Base-by-base conservation (phyloP, 2,113 vertebrate genomes). In the Dryoscopus gambensis region DNA sequence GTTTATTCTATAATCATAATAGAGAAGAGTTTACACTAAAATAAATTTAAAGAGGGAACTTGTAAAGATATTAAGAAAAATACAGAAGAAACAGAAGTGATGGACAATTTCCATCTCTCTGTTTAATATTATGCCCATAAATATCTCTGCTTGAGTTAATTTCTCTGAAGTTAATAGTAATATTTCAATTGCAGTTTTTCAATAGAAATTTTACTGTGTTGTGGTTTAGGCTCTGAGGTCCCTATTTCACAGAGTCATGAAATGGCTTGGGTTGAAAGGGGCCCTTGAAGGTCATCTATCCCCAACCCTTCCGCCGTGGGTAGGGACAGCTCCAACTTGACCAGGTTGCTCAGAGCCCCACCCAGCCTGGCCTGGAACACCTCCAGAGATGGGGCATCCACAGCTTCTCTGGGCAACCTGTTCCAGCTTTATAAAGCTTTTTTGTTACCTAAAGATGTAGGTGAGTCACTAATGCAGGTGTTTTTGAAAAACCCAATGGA, bases 371-470 rank as follows among this genome's bases (percentile, higher is more conserved):
- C 42, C 24, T n/a, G 53, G 37, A 57, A 15, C 50, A 24, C 3
- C 27, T n/a, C 16, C 31, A 49, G 2, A 5, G 22, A 25, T 40
- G 40, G 24, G 49, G 39, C 24, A 47, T 3, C 47, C 21, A 27
- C 19, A 60, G 0, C 25, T 35, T 53, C 6, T 31, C 30, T 31
- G 30, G 21, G 25, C n/a, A 31, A 1, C 0, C 17, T 27, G 5
- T 9, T 47, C 18, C 31, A 83, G 35, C 9, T 62, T 53, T 40
- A 44, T 46, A 30, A 79, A 17, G 4, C n/a, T 4, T 30, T 52
- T 83, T 87, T 23, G 1, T 87, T 56, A 35, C 28, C 11, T 68
- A 10, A 89, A 84, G 10, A 25, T 14, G 22, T 20, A 75, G 52
- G 52, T 40, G 24, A 93, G 25, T 6, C 16, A n/a, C 5, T 55